phyloP scores from a whole-genome alignment of 2,888 invertebrate genomes.

The Leptopterna dolabrata region DNA sequence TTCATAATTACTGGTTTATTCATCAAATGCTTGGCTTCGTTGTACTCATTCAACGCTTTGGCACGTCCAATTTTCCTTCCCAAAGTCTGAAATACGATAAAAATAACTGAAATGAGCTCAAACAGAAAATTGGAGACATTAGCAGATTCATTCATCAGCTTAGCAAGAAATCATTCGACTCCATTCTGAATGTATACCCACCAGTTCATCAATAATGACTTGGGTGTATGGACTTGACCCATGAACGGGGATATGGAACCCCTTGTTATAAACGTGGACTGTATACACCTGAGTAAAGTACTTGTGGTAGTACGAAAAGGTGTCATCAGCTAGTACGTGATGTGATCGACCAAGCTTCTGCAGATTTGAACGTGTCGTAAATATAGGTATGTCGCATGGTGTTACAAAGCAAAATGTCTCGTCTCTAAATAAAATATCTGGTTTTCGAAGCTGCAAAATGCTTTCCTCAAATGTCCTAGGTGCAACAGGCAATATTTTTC shows the following conservation, averaged over 20 bases:
- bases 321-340: too few relatives aligned
- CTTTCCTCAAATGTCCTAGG: not conserved
- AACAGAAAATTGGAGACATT: too few relatives aligned
- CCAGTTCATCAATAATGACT: too few relatives aligned
- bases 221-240: too few relatives aligned
- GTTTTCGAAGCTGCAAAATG: not conserved
- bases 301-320: too few relatives aligned
- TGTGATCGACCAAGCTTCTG: too few relatives aligned
- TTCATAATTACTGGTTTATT: conserved; percentile 85
- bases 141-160: too few relatives aligned
- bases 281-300: not conserved
- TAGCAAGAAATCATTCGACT: too few relatives aligned
- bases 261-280: not conserved
- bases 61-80: conserved; percentile 85
- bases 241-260: not conserved
- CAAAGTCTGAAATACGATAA: conserved; percentile 78
- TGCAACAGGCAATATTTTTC: not conserved
- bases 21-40: conserved; percentile 78
- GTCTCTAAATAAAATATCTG: not conserved
- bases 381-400: not conserved
- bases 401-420: not conserved
- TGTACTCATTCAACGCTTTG: conserved; percentile 82
- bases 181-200: too few relatives aligned
- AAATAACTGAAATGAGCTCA: too few relatives aligned
- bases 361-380: not conserved